Conservation (phyloP, 1,140 invertebrate genomes). For the Theocolax elegans region DNA sequence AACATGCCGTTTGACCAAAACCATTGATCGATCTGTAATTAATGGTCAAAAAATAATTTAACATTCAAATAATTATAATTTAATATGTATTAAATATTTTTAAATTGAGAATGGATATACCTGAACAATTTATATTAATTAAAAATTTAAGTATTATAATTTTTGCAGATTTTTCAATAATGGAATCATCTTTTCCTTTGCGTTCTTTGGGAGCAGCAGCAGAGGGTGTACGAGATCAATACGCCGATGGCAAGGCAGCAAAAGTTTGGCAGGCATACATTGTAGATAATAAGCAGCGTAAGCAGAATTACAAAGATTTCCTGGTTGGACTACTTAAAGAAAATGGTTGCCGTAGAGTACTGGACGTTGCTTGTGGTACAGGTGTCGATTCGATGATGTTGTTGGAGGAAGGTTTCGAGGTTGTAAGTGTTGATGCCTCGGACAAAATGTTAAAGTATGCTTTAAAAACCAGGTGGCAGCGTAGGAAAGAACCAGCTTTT, state of each 20-base stretch:
- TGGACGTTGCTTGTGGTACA: conserved; percentile 88
- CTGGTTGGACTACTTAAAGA: conserved; percentile 76
- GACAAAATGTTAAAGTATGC: conserved; percentile 92
- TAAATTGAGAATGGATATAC: too few relatives aligned
- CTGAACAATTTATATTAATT: too few relatives aligned
- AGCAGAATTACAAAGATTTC: conserved; percentile 84
- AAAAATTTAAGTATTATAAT: too few relatives aligned
- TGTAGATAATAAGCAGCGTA: conserved; percentile 84
- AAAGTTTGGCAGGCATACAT: conserved; percentile 88
- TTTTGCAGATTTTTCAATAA: too few relatives aligned
- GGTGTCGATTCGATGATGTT: conserved; percentile 88
- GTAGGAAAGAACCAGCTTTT: conserved; percentile 79
- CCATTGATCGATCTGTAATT: too few relatives aligned
- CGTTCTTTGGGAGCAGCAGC: conserved; percentile 82
- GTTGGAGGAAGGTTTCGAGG: conserved; percentile 84
- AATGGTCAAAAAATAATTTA: too few relatives aligned
- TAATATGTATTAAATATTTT: too few relatives aligned
- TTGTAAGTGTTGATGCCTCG: conserved; percentile 85
- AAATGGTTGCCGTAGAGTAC: conserved; percentile 75
- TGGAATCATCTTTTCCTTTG: conserved; percentile 62
- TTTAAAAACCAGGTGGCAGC: conserved; percentile 82
- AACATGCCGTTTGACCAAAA: too few relatives aligned
- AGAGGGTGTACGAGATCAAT: conserved; percentile 84
- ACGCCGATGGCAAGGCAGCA: conserved; percentile 86
- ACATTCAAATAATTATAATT: too few relatives aligned